These are phyloP conservation scores for Craniophora ligustri DNA, from an alignment of 2,888 invertebrate species.

Conservation along the genomic window DNA sequence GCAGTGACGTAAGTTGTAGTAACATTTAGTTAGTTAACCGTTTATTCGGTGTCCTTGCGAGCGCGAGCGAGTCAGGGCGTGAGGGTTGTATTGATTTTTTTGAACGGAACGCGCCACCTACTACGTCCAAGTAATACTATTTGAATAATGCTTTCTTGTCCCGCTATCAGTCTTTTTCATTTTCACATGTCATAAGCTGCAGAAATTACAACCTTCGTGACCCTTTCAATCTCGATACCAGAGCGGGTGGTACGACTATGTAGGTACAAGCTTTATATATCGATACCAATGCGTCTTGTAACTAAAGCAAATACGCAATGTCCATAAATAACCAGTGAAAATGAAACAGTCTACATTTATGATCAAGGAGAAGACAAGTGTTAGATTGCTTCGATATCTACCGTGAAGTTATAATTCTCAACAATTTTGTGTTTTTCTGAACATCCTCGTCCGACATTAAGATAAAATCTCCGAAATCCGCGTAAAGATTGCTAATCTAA, in stretches of 20 bases:
- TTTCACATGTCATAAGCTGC: conserved; percentile 27
- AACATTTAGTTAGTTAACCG: conserved; percentile 63
- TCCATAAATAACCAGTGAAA: background rate
- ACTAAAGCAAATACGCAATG: background rate
- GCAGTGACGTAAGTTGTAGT: conserved; percentile 59
- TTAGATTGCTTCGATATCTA: conserved; percentile 11
- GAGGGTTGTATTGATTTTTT: conserved; percentile 81
- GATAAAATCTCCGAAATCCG: conserved; percentile 20
- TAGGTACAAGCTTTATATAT: no score
- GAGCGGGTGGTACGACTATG: background rate
- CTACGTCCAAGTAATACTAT: conserved; percentile 67
- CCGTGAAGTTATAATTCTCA: conserved; percentile 10
- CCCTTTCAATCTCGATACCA: background rate
- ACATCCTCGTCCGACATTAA: conserved; percentile 16
- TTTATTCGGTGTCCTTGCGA: conserved; percentile 71
- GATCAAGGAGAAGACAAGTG: background rate
- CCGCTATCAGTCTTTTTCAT: conserved; percentile 44
- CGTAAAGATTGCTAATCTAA: conserved; percentile 36
- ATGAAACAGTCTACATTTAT: background rate
- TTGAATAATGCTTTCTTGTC: conserved; percentile 68
- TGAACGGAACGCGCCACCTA: conserved; percentile 69
- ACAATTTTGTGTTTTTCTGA: conserved; percentile 17
- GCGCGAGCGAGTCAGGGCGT: conserved; percentile 67
- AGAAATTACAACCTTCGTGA: conserved; percentile 11
- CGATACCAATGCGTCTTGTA: background rate